Evolutionary conservation across 1,140 invertebrate genomes (phyloP), one percentile per base, ranked within the genome.

Genomic region (Diabrotica virgifera): DNA sequence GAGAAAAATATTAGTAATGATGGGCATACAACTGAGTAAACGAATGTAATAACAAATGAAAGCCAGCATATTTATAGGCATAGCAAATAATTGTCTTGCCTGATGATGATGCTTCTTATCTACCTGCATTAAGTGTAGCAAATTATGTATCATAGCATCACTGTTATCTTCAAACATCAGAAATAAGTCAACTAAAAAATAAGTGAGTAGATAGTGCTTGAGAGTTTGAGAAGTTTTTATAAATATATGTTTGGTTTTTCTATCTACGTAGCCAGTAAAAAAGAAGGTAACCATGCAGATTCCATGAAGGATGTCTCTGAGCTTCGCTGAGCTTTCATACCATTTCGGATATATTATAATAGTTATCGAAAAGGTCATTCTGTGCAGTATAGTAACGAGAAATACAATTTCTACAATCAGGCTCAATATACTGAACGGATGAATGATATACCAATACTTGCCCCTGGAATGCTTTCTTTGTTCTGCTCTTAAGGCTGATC

Each of bases 391-490:
- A 5, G 5, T 46, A 8, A 46, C 2, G 2, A 46, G 40, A n/a
- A 46, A 46, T 46, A 6, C 6, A 46, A 46, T n/a, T n/a, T 46
- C 40, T 10, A 46, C n/a, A n/a, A 10, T 10, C 40, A 5, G 40
- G 5, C n/a, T 46, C 40, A 46, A n/a, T 46, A 2, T 46, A 46
- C 40, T 46, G 5, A 46, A 46, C n/a, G 40, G 40, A 46, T 46
- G 40, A 46, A 46, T 46, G 40, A 46, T 46, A n/a, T 46, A 46
- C 40, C 40, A 46, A 46, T 46, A 46, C 40, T 46, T 46, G 40
- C 40, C n/a, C 6, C n/a, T 8, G 8, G n/a, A 8, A 46, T 46
- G 40, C 6, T n/a, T 8, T 5, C 40, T 46, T 46, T 46, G 8
- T 46, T 46, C 40, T 8, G 8, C n/a, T 46, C n/a, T 46, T n/a